These are phyloP conservation scores for Halictus ligatus DNA, from an alignment of 2,888 invertebrate genomes.

Conservation along the genomic window DNA sequence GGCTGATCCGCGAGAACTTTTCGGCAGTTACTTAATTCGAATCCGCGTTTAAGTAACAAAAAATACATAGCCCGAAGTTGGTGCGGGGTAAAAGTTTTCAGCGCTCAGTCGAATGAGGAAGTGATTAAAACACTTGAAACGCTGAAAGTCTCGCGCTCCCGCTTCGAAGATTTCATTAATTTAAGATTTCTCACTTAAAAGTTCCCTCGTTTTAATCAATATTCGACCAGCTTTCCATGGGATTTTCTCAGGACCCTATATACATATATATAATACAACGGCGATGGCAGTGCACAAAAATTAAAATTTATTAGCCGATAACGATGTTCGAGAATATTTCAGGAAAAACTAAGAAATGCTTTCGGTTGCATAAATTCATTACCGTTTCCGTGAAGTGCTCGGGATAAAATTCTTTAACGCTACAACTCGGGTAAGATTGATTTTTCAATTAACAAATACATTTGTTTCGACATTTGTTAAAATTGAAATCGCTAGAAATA, in stretches of 20 bases:
- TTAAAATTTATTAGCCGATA: not conserved
- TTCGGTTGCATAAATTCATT: not conserved
- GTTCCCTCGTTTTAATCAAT: constrained; percentile 39
- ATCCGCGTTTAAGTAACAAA: constrained; percentile 15
- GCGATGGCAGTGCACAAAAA: not conserved
- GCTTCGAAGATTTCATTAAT: constrained; percentile 38
- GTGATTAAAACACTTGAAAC: constrained; percentile 39
- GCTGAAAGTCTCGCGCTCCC: constrained; percentile 12
- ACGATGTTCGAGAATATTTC: not conserved
- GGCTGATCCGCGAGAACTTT: not conserved
- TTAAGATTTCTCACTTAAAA: constrained; percentile 38
- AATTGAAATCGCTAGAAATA: too few species aligned
- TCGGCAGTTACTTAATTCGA: not conserved
- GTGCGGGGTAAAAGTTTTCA: constrained; percentile 20
- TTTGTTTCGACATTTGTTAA: too few species aligned
- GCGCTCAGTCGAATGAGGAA: constrained; percentile 8
- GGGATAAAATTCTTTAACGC: too few species aligned
- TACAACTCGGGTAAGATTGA: not conserved
- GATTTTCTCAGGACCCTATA: not conserved
- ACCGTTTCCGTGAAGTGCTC: not conserved
- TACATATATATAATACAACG: constrained; percentile 19
- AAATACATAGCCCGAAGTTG: constrained; percentile 14
- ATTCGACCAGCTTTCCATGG: constrained; percentile 24
- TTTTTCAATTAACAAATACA: too few species aligned
- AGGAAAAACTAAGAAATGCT: not conserved